A percentile compares a stretch with the other conserved stretches of the same genome.
These are phyloP conservation scores for Tragulus kanchil DNA, from an alignment of 2,113 vertebrate species.

Conservation along the genomic window DNA sequence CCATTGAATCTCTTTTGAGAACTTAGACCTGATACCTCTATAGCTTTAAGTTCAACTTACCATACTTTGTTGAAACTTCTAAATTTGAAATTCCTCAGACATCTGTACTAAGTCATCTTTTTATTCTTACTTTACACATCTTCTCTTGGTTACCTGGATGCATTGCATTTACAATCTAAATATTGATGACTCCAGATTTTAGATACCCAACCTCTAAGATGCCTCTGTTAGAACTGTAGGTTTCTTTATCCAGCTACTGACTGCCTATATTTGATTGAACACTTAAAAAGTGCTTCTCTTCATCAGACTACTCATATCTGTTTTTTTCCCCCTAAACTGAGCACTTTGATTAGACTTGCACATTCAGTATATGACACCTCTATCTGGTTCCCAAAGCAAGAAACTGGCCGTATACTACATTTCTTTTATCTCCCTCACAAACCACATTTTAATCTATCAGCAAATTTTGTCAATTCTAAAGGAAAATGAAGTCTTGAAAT, in stretches of 20 bases:
- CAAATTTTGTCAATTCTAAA: not conserved
- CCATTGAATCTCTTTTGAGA: not conserved
- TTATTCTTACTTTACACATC: not conserved
- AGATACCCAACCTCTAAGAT: not conserved
- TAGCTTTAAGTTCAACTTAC: not conserved
- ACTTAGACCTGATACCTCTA: not conserved
- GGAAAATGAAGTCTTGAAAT: slow-evolving; percentile 6
- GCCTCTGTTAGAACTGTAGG: not conserved
- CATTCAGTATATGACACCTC: not conserved
- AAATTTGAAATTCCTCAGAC: slow-evolving; percentile 2
- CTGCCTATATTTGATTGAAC: not conserved
- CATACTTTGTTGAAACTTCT: not conserved
- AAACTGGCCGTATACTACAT: not conserved
- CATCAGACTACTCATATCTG: not conserved
- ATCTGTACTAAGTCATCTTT: not conserved
- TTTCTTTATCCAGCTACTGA: not conserved
- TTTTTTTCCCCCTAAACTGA: not conserved
- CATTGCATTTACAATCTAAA: not conserved
- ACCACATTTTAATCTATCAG: not conserved
- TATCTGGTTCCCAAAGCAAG: not conserved
- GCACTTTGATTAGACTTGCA: not conserved
- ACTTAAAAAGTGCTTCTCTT: not conserved
- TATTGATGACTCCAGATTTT: not conserved
- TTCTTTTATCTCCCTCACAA: not conserved
- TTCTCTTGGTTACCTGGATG: not conserved